Conservation (phyloP, 1,140 invertebrate species). For the Neoseiulus cucumeris region DNA sequence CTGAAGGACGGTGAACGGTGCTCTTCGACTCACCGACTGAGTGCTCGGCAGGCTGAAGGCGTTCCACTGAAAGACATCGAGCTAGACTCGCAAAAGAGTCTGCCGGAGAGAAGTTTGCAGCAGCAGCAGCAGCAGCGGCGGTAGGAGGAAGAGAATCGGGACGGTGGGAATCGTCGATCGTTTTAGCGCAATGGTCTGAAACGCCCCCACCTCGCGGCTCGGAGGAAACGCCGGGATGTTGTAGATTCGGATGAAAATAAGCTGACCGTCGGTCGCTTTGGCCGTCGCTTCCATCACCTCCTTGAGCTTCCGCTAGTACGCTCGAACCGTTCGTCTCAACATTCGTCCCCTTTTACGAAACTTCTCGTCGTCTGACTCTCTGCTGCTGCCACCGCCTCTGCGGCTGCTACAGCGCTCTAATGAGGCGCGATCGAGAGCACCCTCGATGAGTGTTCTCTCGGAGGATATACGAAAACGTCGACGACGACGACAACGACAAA, state of each 20-base stretch:
- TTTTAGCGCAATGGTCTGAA: slow-evolving; percentile 11
- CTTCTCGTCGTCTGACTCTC: no score
- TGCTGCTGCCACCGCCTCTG: no score
- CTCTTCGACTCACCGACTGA: no score
- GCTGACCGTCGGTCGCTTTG: neutral
- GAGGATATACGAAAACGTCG: no score
- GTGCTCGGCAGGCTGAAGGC: no score
- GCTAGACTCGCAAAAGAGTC: neutral
- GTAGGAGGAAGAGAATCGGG: neutral
- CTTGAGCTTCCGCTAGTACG: no score
- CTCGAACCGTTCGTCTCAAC: no score
- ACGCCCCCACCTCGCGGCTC: neutral
- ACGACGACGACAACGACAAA: no score
- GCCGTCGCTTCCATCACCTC: no score
- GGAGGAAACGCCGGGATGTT: neutral
- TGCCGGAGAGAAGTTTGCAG: neutral
- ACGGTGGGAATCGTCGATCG: neutral
- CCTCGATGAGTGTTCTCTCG: slow-evolving; percentile 10
- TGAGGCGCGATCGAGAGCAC: slow-evolving; percentile 10
- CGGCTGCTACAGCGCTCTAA: neutral
- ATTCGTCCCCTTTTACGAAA: no score
- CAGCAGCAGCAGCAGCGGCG: neutral
- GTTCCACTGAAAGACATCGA: neutral
- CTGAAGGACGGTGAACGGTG: no score
- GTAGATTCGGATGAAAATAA: neutral